Evolutionary conservation across 2,113 vertebrate genomes (phyloP).

Genomic region (Crotalus tigris): DNA sequence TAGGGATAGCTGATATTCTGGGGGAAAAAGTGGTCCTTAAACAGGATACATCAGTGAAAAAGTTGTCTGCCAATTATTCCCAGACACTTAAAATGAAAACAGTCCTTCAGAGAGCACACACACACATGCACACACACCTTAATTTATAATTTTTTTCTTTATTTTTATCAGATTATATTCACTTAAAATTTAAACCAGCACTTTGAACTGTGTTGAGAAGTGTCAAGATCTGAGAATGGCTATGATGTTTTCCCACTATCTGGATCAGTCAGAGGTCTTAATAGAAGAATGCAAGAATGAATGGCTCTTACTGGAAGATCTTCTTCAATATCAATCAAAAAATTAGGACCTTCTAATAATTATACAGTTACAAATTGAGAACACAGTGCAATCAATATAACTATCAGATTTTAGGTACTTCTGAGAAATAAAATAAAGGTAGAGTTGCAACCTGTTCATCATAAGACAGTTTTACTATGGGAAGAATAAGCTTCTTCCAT

Average conservation of each 20-base stretch:
- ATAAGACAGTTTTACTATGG: background rate
- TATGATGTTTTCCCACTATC: background rate
- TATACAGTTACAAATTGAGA: background rate
- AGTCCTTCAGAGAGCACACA: background rate
- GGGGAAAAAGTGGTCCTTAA: background rate
- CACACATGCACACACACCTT: background rate
- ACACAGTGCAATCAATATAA: background rate
- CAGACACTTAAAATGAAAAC: background rate
- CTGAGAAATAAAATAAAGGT: background rate
- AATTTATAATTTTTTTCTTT: no score
- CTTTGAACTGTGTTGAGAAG: background rate
- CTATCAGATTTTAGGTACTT: background rate
- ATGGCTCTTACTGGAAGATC: background rate
- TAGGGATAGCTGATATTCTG: background rate
- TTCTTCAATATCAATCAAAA: background rate
- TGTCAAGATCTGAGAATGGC: background rate
- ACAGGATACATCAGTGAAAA: background rate
- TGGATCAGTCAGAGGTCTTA: background rate
- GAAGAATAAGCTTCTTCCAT: background rate
- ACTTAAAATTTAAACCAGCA: background rate
- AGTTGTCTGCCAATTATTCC: background rate
- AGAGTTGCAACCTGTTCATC: background rate
- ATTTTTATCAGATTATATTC: background rate
- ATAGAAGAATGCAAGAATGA: background rate
- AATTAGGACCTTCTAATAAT: background rate